Evolutionary conservation across 1,140 invertebrate genomes (phyloP).

Genomic region (Camponotus pennsylvanicus): DNA sequence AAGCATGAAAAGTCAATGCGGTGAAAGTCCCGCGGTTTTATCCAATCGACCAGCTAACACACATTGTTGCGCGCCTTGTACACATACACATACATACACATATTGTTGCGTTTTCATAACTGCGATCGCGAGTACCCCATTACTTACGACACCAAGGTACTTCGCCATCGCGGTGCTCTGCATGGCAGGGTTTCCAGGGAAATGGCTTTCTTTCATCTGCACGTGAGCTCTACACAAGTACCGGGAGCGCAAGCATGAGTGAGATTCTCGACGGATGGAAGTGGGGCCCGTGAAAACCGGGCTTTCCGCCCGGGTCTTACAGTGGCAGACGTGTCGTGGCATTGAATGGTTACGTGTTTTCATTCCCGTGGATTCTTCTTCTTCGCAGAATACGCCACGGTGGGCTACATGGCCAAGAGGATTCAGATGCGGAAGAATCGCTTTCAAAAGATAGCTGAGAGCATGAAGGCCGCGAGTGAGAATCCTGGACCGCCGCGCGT

Average conservation of each 20-base stretch:
- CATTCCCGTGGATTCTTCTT: constrained; percentile 64
- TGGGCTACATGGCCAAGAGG: constrained; percentile 97
- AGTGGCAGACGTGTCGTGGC: constrained; percentile 57
- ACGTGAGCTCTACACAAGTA: constrained; percentile 63
- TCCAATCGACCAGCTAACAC: constrained; percentile 6
- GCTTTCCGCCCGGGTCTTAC: constrained; percentile 46
- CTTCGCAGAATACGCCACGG: constrained; percentile 95
- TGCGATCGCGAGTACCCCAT: constrained; percentile 59
- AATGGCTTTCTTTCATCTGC: constrained; percentile 61
- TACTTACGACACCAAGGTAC: constrained; percentile 37
- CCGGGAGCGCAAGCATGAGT: constrained; percentile 61
- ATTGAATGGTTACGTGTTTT: constrained; percentile 56
- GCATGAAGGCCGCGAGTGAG: constrained; percentile 93
- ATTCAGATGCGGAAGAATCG: constrained; percentile 98
- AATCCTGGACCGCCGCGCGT: constrained; percentile 88
- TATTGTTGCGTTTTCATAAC: constrained; percentile 26
- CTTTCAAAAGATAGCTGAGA: constrained; percentile 96
- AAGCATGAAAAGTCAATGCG: not conserved
- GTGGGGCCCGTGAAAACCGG: constrained; percentile 49
- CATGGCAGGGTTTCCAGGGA: constrained; percentile 40
- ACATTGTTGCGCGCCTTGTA: not conserved
- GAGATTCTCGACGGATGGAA: constrained; percentile 61
- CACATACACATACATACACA: not conserved
- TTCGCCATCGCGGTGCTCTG: constrained; percentile 50
- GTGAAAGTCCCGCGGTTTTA: not conserved